Base-by-base conservation (phyloP, 2,888 invertebrate species). In the Patella pellucida region DNA sequence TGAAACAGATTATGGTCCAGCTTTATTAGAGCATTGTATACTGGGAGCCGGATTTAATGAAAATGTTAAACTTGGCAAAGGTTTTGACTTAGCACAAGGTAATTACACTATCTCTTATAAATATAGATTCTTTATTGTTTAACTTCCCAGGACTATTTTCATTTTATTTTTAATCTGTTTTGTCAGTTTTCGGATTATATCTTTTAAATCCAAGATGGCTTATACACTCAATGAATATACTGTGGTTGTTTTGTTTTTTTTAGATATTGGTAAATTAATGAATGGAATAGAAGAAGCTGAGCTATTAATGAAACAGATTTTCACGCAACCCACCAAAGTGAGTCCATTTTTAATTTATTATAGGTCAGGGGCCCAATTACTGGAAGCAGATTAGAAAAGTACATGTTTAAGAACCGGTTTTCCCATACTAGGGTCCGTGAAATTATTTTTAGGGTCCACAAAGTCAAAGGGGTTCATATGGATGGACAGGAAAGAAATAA, bases 1-100 rank as follows among this genome's bases (percentile, higher is more conserved):
- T 62, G 62, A 62, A n/a, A 19, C 91, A 94, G 97, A 96, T 90
- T 98, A 95, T 92, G 98, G 99, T 5, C 94, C 97, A 27, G 94
- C 97, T 0, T 92, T 99, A 62, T 94, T 99, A 79, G 97, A 98
- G 85, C 98, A 99, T 90, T 94, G 95, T n/a, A 92, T 99, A 3
- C 87, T 94, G 27, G 93, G 93, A 85, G 93, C 93, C 79, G 95
- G 95, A 52, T 93, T 98, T 81, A 86, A 92, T 1, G 90, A 93
- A 3, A 92, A 93, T 81, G 89, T 89, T 50, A 89, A 89, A 79
- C 77, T 92, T 72, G 91, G 93, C 3, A 95, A 95, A 89, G 94
- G 93, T 16, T 96, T 97, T 75, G 78, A 81, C 54, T 69, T 87
- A n/a, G 77, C 82, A 31, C 76, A 84, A 81, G 88, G 90, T 89